phyloP scores from a whole-genome alignment of 1,140 invertebrate genomes.

The Platyscapa corneri region DNA sequence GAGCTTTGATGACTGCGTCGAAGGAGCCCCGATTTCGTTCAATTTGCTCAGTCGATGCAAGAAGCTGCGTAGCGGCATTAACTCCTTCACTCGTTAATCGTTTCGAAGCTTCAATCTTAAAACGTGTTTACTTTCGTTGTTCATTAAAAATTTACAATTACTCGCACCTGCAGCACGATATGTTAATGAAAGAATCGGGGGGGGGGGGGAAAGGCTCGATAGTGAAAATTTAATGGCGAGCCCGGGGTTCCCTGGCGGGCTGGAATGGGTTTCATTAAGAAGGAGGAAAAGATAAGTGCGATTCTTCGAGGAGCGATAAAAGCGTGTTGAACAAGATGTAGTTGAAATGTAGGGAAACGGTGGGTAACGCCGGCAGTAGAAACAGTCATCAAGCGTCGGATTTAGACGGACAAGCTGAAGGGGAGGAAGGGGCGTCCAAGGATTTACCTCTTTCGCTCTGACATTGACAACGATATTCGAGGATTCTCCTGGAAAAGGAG shows the following conservation, averaged over 20 bases:
- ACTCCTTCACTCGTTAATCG: too few relatives aligned
- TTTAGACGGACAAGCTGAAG: neutral
- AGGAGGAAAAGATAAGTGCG: neutral
- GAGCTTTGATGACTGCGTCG: too few relatives aligned
- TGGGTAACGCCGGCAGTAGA: neutral
- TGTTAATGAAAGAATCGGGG: too few relatives aligned
- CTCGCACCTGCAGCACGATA: too few relatives aligned
- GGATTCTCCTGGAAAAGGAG: neutral
- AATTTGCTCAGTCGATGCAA: too few relatives aligned
- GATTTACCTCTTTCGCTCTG: neutral
- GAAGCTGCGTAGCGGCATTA: too few relatives aligned
- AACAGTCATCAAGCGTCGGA: neutral
- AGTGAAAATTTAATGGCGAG: too few relatives aligned
- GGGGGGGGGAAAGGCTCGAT: too few relatives aligned
- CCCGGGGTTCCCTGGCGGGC: neutral
- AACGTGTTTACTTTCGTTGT: too few relatives aligned
- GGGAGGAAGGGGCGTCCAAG: neutral
- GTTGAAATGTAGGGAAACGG: neutral
- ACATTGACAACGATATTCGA: neutral
- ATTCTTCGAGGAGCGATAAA: neutral
- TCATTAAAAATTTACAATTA: too few relatives aligned
- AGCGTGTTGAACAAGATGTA: constrained; percentile 10
- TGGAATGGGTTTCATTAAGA: neutral
- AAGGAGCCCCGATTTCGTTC: too few relatives aligned
- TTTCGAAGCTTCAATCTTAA: too few relatives aligned